A percentile compares a stretch with the other conserved stretches of the same genome.
These are phyloP conservation scores for Oasisia sp. DNA, from an alignment of 2,888 invertebrate species.

Conservation along the genomic window DNA sequence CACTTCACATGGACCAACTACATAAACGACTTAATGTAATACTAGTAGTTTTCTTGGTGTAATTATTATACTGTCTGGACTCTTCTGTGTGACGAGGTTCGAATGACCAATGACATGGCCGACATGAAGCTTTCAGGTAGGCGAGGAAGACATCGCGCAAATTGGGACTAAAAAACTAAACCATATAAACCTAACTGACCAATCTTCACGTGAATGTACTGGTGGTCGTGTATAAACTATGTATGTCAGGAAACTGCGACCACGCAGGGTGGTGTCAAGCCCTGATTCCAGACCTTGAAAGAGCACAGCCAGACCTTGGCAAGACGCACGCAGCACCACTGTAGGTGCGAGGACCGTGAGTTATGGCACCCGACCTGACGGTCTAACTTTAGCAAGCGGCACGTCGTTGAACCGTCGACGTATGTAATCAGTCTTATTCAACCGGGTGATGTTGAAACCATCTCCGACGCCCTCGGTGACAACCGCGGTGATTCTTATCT, in stretches of 20 bases:
- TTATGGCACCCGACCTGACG: background rate
- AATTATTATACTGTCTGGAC: background rate
- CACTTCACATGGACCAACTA: background rate
- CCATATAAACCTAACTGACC: background rate
- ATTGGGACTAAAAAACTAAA: background rate
- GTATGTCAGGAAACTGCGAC: background rate
- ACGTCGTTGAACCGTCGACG: background rate
- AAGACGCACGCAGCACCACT: background rate
- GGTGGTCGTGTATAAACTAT: background rate
- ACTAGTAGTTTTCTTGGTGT: background rate
- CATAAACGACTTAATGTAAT: background rate
- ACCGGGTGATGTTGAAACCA: background rate
- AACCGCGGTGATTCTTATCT: background rate
- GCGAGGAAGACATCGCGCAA: background rate
- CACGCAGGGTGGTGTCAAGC: background rate
- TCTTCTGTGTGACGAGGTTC: background rate
- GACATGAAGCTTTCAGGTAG: background rate
- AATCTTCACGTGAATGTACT: background rate
- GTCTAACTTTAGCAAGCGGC: background rate
- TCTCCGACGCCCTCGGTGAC: background rate
- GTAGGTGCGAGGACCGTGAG: background rate
- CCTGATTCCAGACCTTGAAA: background rate
- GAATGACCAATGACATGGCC: background rate
- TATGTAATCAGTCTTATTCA: slow-evolving; percentile 6
- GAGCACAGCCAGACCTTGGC: background rate